Evolutionary conservation across 2,113 vertebrate genomes (phyloP).

Genomic region (Chionodraco myersi): DNA sequence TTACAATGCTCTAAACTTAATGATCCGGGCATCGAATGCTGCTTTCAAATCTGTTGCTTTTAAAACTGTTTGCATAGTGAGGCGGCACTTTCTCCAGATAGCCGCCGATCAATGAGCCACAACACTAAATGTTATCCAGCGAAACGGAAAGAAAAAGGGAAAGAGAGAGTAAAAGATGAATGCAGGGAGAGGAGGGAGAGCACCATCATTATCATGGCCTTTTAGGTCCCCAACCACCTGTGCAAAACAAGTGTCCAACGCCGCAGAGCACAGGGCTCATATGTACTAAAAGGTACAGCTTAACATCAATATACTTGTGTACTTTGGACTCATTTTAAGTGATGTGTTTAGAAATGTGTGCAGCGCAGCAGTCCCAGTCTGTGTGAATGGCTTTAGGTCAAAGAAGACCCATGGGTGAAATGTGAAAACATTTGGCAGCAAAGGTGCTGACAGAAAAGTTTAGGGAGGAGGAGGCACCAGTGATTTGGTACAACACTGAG

Average conservation of each 20-base stretch:
- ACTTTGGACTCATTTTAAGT: constrained; percentile 29
- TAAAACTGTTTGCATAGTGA: constrained; percentile 12
- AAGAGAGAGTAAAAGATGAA: not conserved
- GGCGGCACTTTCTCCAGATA: not conserved
- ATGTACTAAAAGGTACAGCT: not conserved
- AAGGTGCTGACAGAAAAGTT: constrained; percentile 70
- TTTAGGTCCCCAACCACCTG: not conserved
- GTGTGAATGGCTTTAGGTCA: constrained; percentile 68
- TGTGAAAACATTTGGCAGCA: constrained; percentile 52
- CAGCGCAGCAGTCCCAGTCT: not conserved
- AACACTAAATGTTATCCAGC: constrained; percentile 33
- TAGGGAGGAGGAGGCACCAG: constrained; percentile 51
- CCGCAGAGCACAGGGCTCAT: not conserved
- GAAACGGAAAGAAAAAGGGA: constrained; percentile 14
- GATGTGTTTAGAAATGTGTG: not conserved
- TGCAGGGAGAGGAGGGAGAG: not conserved
- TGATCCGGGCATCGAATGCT: constrained; percentile 30
- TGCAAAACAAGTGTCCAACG: not conserved
- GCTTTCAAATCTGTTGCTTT: constrained; percentile 24
- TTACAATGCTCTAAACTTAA: constrained; percentile 31
- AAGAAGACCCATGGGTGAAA: constrained; percentile 52
- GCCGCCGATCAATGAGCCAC: constrained; percentile 20
- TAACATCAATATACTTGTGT: not conserved
- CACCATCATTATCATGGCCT: not conserved
- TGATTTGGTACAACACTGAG: constrained; percentile 16